These are phyloP conservation scores for Drosophila parthenogenetica DNA, from an alignment of 2,888 invertebrate genomes.

Conservation along the genomic window DNA sequence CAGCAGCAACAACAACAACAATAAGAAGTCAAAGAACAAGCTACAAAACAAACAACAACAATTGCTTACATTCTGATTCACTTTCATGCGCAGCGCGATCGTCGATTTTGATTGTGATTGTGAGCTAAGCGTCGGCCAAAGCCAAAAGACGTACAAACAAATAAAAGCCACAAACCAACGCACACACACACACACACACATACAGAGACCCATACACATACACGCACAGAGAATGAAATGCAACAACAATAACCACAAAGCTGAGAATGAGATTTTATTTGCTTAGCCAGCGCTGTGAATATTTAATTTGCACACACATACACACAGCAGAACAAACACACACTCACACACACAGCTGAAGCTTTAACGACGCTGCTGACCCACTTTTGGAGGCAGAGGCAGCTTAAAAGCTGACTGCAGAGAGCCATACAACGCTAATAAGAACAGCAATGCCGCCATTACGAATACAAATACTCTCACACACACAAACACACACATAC, in stretches of 20 bases:
- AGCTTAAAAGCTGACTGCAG: constrained; percentile 67
- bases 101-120: constrained; percentile 50
- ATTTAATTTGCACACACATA: constrained; percentile 72
- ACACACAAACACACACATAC: constrained; percentile 30
- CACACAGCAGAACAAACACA: constrained; percentile 9
- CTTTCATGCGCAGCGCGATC: constrained; percentile 75
- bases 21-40: constrained; percentile 19
- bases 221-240: constrained; percentile 53
- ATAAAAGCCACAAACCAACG: constrained; percentile 39
- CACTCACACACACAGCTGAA: constrained; percentile 25
- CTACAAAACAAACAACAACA: constrained; percentile 28
- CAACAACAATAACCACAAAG: constrained; percentile 60
- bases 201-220: constrained; percentile 11
- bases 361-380: constrained; percentile 76
- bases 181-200: constrained; percentile 24
- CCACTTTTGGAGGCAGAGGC: constrained; percentile 64
- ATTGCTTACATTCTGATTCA: constrained; percentile 74
- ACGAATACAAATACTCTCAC: constrained; percentile 62
- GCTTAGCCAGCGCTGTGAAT: constrained; percentile 77
- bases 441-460: constrained; percentile 73
- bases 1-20: constrained; percentile 31
- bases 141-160: constrained; percentile 45
- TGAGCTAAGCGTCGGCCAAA: constrained; percentile 54
- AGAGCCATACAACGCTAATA: constrained; percentile 67
- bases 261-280: constrained; percentile 75